Base-by-base conservation (phyloP, 2,113 vertebrate genomes). In the Ursus arctos region DNA sequence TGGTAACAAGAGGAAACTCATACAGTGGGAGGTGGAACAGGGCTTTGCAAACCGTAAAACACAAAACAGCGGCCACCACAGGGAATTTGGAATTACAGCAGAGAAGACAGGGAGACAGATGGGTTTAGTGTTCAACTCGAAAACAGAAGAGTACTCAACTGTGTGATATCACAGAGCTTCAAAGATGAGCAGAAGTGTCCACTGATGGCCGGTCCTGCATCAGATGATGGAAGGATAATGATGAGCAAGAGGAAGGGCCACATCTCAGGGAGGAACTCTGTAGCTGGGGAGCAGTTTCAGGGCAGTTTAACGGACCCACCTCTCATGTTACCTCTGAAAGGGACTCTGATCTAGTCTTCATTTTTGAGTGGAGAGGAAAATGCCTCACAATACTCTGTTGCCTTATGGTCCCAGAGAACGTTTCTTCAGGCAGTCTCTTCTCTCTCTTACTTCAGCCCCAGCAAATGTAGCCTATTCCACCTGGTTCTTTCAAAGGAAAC, bases 401-500 rank as follows among this genome's bases (percentile, higher is more conserved):
- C 49, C 55, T 36, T 21, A 1, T 5, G 16, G 31, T 14, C 26
- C n/a, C 16, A 4, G 0, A 31, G 18, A 61, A 14, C 6, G 0
- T 24, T 90, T 59, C 55, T 49, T n/a, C 28, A 14, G n/a, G 24
- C 26, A 61, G 2, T 47, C 57, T 83, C 8, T 40, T 49, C 81
- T 53, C 47, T 77, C 51, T 28, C 85, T 49, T 72, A 21, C 71
- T 71, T 88, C 82, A 28, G 7, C 57, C 7, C n/a, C 33, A 61
- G 53, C 65, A 47, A 93, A 53, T 65, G 21, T 13, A 82, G 88
- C 88, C 77, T 36, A 49, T 86, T 95, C 76, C 84, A 24, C 59
- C 65, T 26, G 18, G 31, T 55, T 91, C 49, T 79, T 33, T 88
- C 80, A 90, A 65, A 74, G 74, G 91, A 96, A 71, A 59, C 65